Conservation (phyloP, 1,140 invertebrate genomes). For the Diabrotica virgifera region DNA sequence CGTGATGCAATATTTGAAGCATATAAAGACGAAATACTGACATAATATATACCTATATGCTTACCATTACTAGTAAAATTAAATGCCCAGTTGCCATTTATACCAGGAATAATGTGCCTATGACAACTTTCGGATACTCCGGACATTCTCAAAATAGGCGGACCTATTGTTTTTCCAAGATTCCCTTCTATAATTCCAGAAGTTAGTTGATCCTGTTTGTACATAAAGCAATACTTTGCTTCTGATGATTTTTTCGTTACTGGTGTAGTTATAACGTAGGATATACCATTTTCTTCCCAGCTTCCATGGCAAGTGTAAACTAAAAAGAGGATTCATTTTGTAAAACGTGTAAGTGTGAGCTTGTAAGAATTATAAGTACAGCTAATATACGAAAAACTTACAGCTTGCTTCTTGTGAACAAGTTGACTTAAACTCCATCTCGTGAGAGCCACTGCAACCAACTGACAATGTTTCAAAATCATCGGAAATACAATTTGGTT, state of each 20-base stretch:
- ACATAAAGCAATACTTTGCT: conserved; percentile 55
- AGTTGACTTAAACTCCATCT: conserved; percentile 68
- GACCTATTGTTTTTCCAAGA: conserved; percentile 36
- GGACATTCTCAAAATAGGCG: conserved; percentile 46
- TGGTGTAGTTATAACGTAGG: conserved; percentile 61
- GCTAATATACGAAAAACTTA: conserved; percentile 23
- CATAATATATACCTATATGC: conserved; percentile 18
- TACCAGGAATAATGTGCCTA: conserved; percentile 48
- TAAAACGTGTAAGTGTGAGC: too few species aligned
- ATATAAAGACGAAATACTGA: neutral
- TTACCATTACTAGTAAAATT: conserved; percentile 61
- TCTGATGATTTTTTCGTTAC: conserved; percentile 47
- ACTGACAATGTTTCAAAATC: conserved; percentile 61
- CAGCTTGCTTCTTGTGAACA: conserved; percentile 49
- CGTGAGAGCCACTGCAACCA: conserved; percentile 60
- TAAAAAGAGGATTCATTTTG: conserved; percentile 40
- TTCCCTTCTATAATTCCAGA: conserved; percentile 31
- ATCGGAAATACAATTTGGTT: conserved; percentile 47
- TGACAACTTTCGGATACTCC: conserved; percentile 51
- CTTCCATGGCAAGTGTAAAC: conserved; percentile 66
- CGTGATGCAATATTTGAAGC: too few species aligned
- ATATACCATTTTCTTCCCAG: conserved; percentile 66
- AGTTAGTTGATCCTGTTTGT: conserved; percentile 43
- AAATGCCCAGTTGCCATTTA: conserved; percentile 52
- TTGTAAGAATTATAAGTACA: neutral